Conservation (phyloP, 2,888 invertebrate genomes). For the Marasmarcha lunaedactyla region DNA sequence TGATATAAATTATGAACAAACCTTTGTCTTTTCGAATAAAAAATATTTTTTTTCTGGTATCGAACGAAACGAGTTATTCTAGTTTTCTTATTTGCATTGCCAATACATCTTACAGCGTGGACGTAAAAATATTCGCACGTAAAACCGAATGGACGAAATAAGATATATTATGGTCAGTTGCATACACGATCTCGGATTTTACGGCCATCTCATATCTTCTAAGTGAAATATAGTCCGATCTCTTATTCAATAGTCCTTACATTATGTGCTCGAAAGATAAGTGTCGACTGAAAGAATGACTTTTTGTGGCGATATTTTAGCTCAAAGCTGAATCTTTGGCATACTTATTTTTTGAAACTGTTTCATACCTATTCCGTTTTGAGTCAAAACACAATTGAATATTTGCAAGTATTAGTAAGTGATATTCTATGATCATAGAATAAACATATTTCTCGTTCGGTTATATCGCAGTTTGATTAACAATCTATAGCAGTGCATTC, state of each 20-base stretch:
- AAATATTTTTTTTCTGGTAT: conserved; percentile 33
- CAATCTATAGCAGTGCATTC: too few relatives aligned
- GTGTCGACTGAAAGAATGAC: conserved; percentile 8
- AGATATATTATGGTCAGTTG: conserved; percentile 43
- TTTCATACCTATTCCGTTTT: too few relatives aligned
- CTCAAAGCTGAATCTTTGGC: background rate
- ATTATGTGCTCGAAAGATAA: conserved; percentile 27
- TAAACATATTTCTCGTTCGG: too few relatives aligned
- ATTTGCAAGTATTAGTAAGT: too few relatives aligned
- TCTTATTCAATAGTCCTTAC: conserved; percentile 36
- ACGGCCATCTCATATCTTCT: conserved; percentile 40
- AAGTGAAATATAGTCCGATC: conserved; percentile 40
- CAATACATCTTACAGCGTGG: conserved; percentile 38
- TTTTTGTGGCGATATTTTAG: background rate
- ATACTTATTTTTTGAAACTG: too few relatives aligned
- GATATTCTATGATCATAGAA: too few relatives aligned
- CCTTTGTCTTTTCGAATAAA: conserved; percentile 23
- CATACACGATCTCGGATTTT: conserved; percentile 44
- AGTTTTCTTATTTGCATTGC: conserved; percentile 54
- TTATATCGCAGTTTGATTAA: too few relatives aligned
- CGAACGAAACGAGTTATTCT: conserved; percentile 38
- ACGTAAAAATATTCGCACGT: conserved; percentile 42
- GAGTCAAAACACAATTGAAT: too few relatives aligned
- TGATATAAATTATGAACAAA: too few relatives aligned
- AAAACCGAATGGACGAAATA: conserved; percentile 50